Percentiles rank a stretch among this genome's conserved stretches.
Conservation (phyloP, 2,113 vertebrate genomes). For the Pollachius pollachius region DNA sequence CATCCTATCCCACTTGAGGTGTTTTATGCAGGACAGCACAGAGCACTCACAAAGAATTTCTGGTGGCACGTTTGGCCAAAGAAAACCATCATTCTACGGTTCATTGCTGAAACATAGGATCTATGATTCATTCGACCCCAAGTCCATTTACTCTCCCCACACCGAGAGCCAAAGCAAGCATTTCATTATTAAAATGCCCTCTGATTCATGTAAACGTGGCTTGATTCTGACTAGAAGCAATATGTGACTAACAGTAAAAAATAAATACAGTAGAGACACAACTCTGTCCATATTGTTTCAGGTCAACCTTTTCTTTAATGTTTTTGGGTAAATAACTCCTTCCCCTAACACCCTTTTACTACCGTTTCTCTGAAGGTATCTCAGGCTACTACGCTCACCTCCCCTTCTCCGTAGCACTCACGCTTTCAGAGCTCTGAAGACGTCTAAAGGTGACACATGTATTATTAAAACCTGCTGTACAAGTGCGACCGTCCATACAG, state of each 20-base stretch:
- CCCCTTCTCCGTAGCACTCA: not conserved
- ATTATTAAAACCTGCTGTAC: not conserved
- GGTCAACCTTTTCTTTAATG: not conserved
- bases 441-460: not conserved
- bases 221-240: not conserved
- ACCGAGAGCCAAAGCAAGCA: no score
- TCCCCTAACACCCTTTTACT: not conserved
- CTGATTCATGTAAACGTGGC: not conserved
- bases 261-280: not conserved
- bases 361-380: no score
- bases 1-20: conserved; percentile 39
- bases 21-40: conserved; percentile 45
- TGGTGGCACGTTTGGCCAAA: no score
- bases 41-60: conserved; percentile 16
- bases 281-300: not conserved
- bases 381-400: not conserved
- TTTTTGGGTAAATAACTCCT: not conserved
- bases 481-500: not conserved
- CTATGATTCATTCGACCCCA: no score
- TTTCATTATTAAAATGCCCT: no score
- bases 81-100: no score
- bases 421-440: not conserved
- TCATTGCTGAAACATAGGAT: no score
- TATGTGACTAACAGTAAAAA: not conserved
- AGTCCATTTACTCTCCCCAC: no score